phyloP scores from a whole-genome alignment of 2,113 vertebrate genomes.

The Corythaeola cristata region DNA sequence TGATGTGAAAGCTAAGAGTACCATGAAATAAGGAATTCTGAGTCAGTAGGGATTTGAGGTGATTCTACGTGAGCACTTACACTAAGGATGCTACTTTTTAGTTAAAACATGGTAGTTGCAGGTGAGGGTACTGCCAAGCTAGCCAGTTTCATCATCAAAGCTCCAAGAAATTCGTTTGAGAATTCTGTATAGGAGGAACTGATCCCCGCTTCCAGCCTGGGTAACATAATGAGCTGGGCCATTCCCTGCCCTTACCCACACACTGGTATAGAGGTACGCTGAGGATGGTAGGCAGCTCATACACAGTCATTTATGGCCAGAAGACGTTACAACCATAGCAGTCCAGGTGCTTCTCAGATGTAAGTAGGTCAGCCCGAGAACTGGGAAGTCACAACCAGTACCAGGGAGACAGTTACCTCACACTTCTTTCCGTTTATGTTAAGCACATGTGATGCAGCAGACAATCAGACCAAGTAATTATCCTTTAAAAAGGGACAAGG shows the following conservation, averaged over 20 bases:
- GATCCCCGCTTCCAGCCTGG: background rate
- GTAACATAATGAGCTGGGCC: background rate
- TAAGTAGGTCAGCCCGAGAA: background rate
- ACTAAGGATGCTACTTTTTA: background rate
- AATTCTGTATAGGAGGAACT: background rate
- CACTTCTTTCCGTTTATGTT: background rate
- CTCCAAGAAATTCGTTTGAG: background rate
- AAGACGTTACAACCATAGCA: background rate
- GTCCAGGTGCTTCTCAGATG: background rate
- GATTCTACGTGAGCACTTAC: background rate
- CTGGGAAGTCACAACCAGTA: fast-evolving
- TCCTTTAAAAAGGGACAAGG: background rate
- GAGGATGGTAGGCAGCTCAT: background rate
- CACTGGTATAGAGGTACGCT: background rate
- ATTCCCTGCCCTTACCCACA: background rate
- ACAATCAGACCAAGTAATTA: background rate
- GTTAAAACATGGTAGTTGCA: background rate
- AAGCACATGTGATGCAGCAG: background rate
- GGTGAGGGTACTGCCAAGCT: background rate
- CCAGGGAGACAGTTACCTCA: background rate
- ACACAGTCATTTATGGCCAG: background rate
- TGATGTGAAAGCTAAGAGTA: background rate
- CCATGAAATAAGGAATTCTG: background rate
- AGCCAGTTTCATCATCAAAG: background rate
- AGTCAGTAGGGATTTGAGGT: background rate